Percentiles rank a stretch among this genome's conserved stretches.
Conservation (phyloP, 2,888 invertebrate species). For the Tenthredo livida region DNA sequence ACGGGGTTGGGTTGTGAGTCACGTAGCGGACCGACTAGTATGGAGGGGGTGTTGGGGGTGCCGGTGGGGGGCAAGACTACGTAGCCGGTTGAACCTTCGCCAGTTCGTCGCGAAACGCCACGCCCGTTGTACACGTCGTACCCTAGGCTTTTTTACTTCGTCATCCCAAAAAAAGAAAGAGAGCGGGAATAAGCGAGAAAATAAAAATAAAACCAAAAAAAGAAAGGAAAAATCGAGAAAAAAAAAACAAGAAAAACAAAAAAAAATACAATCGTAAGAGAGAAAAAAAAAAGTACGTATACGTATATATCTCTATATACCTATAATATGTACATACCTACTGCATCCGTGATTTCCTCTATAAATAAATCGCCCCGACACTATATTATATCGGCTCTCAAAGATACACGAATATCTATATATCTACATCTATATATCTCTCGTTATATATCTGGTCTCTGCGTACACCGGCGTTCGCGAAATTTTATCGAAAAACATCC, state of each 20-base stretch:
- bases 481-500: not conserved
- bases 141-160: conserved; percentile 5
- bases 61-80: conserved; percentile 56
- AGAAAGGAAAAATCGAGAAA: too few relatives aligned
- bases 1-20: conserved; percentile 72
- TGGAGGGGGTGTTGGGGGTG: conserved; percentile 70
- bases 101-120: conserved; percentile 77
- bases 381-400: not conserved
- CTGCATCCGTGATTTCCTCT: not conserved
- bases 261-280: not conserved
- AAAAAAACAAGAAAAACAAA: not conserved
- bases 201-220: not conserved
- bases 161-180: not conserved
- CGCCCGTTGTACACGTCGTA: conserved; percentile 67
- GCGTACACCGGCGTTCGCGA: conserved; percentile 7
- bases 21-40: conserved; percentile 65
- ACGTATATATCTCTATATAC: not conserved
- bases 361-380: not conserved
- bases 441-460: not conserved
- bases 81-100: conserved; percentile 61
- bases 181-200: not conserved
- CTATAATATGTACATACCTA: not conserved
- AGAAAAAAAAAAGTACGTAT: not conserved
- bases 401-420: not conserved
- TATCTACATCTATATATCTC: not conserved